These are phyloP conservation scores for Sebastes fasciatus DNA, from an alignment of 2,113 vertebrate species.

Conservation along the genomic window DNA sequence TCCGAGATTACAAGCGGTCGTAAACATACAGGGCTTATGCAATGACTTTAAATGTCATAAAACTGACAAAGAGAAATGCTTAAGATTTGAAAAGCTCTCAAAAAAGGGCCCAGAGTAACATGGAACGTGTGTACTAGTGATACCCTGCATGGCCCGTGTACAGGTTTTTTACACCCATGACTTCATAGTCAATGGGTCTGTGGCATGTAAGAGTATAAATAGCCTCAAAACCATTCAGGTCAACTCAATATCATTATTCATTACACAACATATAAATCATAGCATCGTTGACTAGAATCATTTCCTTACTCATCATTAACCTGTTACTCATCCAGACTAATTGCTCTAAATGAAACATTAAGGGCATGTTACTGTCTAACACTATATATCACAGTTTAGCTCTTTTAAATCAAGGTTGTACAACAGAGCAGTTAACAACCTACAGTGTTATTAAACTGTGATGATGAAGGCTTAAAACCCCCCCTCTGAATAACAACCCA, in stretches of 20 bases:
- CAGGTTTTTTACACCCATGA: slow-evolving; percentile 26
- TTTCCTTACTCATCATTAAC: neutral
- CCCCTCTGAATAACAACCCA: slow-evolving; percentile 25
- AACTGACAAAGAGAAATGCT: neutral
- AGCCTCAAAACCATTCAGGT: neutral
- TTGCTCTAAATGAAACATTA: neutral
- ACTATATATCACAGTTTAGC: neutral
- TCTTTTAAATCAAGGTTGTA: neutral
- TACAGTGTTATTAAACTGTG: slow-evolving; percentile 27
- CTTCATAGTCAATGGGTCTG: neutral
- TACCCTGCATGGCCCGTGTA: neutral
- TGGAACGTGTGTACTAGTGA: neutral
- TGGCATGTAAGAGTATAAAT: slow-evolving; percentile 10
- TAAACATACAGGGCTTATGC: no score
- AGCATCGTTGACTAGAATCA: neutral
- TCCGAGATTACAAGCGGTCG: no score
- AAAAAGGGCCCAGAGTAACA: neutral
- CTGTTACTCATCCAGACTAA: neutral
- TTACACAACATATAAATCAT: neutral
- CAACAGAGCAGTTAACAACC: neutral
- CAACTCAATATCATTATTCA: slow-evolving; percentile 2
- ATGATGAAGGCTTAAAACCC: slow-evolving; percentile 33
- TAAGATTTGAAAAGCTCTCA: neutral
- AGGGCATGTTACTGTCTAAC: neutral
- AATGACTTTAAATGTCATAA: neutral